phyloP scores from a whole-genome alignment of 2,113 vertebrate species.

The Rhombomys opimus region DNA sequence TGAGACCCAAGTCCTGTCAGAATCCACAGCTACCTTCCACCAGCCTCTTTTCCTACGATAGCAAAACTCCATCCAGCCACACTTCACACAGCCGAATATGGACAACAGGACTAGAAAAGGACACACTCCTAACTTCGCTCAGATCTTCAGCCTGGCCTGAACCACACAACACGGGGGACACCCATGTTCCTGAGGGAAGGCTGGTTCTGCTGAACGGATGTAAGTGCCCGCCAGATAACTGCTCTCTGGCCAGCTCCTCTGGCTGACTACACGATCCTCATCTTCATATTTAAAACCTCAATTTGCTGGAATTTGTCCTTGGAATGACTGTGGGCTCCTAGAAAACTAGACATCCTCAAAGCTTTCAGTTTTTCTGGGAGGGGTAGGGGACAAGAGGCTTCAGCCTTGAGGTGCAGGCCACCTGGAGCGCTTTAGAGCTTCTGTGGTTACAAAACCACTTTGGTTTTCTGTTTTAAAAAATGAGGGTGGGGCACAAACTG shows the following conservation, averaged over 20 bases:
- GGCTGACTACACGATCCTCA: neutral
- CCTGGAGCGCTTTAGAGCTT: neutral
- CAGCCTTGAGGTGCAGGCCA: neutral
- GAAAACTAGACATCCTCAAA: neutral
- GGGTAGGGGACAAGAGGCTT: neutral
- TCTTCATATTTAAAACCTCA: neutral
- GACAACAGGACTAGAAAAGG: neutral
- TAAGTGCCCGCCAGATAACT: neutral
- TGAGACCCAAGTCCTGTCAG: neutral
- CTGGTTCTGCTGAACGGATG: neutral
- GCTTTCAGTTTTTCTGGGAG: neutral
- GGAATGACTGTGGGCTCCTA: neutral
- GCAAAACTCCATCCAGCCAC: neutral
- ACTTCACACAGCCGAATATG: neutral
- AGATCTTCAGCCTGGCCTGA: neutral
- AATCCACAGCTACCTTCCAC: neutral
- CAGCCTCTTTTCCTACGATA: neutral
- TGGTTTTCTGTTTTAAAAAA: neutral
- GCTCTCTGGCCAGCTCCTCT: neutral
- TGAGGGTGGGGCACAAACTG: neutral
- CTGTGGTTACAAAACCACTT: neutral
- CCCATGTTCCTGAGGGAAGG: neutral
- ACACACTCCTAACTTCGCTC: neutral
- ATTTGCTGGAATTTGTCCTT: neutral
- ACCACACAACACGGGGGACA: neutral